These are phyloP conservation scores for Mantis religiosa DNA, from an alignment of 2,888 invertebrate genomes.

Conservation along the genomic window DNA sequence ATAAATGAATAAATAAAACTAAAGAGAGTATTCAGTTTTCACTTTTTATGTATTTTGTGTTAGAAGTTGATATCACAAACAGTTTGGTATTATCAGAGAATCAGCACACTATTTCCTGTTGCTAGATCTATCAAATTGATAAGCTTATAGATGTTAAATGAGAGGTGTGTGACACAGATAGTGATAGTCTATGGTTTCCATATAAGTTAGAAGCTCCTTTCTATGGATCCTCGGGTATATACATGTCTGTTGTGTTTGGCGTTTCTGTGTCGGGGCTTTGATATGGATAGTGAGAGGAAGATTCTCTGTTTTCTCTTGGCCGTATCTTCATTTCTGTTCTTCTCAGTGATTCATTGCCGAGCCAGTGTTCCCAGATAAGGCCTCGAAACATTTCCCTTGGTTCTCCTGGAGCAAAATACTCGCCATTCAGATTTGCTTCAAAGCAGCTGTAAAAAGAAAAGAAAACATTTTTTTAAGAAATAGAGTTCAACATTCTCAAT, in stretches of 20 bases:
- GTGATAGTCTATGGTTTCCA: not conserved
- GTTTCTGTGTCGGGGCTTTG: not conserved
- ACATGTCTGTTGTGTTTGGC: constrained; percentile 10
- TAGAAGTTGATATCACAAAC: not conserved
- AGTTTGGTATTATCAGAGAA: not conserved
- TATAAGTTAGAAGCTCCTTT: not conserved
- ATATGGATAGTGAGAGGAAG: constrained; percentile 1
- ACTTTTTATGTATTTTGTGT: not conserved
- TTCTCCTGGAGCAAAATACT: constrained; percentile 42
- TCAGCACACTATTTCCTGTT: not conserved
- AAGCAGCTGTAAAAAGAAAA: constrained; percentile 48
- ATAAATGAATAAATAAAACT: no score
- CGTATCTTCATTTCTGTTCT: constrained; percentile 50
- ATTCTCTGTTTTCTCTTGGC: constrained; percentile 29
- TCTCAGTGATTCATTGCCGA: constrained; percentile 53
- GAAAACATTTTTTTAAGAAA: not conserved
- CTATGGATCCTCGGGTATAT: constrained; percentile 26
- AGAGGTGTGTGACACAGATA: no score
- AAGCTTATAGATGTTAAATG: not conserved
- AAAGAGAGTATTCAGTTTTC: not conserved
- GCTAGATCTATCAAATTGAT: not conserved
- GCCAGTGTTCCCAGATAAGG: constrained; percentile 57
- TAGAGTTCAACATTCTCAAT: not conserved
- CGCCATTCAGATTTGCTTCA: constrained; percentile 55
- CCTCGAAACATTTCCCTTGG: constrained; percentile 49